Evolutionary conservation across 2,888 invertebrate species (phyloP), one percentile per base, ranked within the genome.

Genomic region (Zhuqinia jingwanae): DNA sequence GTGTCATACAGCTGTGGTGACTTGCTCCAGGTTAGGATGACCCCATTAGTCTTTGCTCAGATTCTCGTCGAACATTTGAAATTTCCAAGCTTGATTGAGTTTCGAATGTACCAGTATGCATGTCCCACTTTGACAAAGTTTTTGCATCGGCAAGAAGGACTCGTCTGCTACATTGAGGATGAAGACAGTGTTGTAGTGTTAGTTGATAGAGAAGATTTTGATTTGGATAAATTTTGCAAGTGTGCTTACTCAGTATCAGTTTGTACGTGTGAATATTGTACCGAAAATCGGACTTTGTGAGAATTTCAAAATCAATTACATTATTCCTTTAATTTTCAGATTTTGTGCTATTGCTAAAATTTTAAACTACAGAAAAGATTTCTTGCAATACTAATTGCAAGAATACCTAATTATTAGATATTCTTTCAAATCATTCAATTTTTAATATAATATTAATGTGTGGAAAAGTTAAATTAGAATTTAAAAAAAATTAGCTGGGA

Each of bases 71-170:
- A 77, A 11, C 77, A 84, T 47, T 42, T 84, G 3, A 25, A 30
- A 20, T 70, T 84, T 58, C 70, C 78, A 13, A 2, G 22, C 2
- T 78, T 84, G 36, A n/a, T 20, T 15, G 84, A 84, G 30, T 56
- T 30, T 13, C 36, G 70, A 56, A 68, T 77, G 36, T 70, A 70
- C 30, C 68, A 63, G 45, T 77, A 68, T 47, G 17, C 45, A 8
- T 81, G 73, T 47, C 11, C 25, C 0, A 53, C 50, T 0, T 50
- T 75, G 2, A 10, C 17, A 10, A 42, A 25, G 17, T 75, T 75
- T 53, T 15, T 75, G 15, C 53, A 53, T 17, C 53, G 53, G 2
- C 50, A 53, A 8, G 30, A 58, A 10, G 77, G 78, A 8, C 5
- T 84, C 1, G 17, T 53, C 20, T 22, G 36, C 13, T 77, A 27